Conservation (phyloP, 2,797 vertebrate species). For the Oryzias sinensis region DNA sequence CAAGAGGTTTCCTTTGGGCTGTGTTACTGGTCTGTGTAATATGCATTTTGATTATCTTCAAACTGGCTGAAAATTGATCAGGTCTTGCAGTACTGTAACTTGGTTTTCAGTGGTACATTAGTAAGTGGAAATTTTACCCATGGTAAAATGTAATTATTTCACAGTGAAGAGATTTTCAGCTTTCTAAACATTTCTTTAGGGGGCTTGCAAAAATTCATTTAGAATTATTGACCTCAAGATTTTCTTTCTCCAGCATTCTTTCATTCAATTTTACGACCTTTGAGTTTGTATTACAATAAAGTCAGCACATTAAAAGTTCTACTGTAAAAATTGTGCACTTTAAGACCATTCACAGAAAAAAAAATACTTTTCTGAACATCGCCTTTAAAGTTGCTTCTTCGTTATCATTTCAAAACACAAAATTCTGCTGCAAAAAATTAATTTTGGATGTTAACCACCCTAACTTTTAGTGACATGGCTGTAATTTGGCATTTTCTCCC, state of each 20-base stretch:
- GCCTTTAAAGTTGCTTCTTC: conserved; percentile 13
- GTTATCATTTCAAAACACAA: conserved; percentile 47
- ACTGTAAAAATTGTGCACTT: conserved; percentile 37
- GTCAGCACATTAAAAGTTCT: conserved; percentile 27
- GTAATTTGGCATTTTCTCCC: conserved; percentile 73
- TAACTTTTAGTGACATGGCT: conserved; percentile 67
- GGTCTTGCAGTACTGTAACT: conserved; percentile 26
- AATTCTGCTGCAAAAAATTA: conserved; percentile 49
- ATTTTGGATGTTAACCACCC: conserved; percentile 62
- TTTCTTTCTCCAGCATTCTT: conserved; percentile 12
- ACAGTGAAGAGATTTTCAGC: conserved; percentile 20
- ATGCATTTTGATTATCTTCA: conserved; percentile 54
- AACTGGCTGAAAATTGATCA: conserved; percentile 50
- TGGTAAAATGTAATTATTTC: conserved; percentile 33
- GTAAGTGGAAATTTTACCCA: conserved; percentile 23
- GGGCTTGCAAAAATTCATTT: conserved; percentile 17
- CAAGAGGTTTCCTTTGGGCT: conserved; percentile 72
- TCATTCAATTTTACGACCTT: conserved; percentile 29
- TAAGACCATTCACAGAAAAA: conserved; percentile 26
- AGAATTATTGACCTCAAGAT: conserved; percentile 13
- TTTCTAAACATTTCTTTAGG: conserved; percentile 9
- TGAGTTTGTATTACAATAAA: conserved; percentile 21
- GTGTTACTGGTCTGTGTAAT: conserved; percentile 60
- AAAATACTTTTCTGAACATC: conserved; percentile 41
- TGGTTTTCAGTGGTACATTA: conserved; percentile 44